These are phyloP conservation scores for Glaucidium brasilianum DNA, from an alignment of 2,113 vertebrate genomes.

Conservation along the genomic window DNA sequence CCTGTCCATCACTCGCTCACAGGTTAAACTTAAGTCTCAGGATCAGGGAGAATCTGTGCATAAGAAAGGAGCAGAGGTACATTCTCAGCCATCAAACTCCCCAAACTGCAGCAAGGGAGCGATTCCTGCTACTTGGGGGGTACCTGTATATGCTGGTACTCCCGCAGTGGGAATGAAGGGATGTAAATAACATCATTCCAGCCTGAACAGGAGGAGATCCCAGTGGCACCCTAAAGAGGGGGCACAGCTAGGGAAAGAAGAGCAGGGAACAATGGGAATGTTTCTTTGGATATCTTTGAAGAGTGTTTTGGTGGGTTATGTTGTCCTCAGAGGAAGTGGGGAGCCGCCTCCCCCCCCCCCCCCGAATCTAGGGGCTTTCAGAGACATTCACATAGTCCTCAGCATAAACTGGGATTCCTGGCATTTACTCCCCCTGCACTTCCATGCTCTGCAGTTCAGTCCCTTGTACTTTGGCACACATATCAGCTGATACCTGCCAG, in stretches of 20 bases:
- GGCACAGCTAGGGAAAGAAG: not conserved
- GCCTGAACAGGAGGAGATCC: not conserved
- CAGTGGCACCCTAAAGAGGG: not conserved
- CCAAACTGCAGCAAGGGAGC: fast-evolving
- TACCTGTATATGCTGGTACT: not conserved
- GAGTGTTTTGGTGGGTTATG: not conserved
- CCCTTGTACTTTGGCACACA: not conserved
- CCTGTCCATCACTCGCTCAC: not conserved
- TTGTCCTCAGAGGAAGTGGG: not conserved
- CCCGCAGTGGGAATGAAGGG: not conserved
- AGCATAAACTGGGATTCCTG: not conserved
- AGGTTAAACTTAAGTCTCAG: not conserved
- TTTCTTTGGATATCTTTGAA: fast-evolving
- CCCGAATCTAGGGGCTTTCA: not conserved
- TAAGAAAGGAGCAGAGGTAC: not conserved
- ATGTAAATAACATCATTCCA: not conserved
- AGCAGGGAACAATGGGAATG: fast-evolving
- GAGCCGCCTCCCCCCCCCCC: not conserved
- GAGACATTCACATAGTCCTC: not conserved
- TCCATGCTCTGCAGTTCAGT: not conserved
- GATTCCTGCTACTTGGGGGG: not conserved
- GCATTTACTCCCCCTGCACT: not conserved
- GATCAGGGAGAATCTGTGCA: not conserved
- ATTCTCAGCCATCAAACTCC: not conserved
- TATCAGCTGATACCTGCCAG: not conserved